Conservation (phyloP, 1,140 invertebrate genomes). For the Agrilus planipennis region DNA sequence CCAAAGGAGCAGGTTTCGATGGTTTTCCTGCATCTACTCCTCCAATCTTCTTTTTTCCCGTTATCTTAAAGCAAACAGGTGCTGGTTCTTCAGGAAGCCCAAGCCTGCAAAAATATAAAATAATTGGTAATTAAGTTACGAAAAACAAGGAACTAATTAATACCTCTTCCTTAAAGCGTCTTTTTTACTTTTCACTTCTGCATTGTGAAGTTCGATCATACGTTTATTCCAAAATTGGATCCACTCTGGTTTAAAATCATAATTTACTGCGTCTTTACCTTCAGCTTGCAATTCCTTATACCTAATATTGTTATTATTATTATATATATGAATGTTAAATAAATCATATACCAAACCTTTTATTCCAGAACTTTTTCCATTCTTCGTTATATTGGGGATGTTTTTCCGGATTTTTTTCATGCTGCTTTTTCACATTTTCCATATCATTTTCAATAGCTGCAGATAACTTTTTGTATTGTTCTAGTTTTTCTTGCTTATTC, state of each 20-base stretch:
- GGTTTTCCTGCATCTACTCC: conserved; percentile 9
- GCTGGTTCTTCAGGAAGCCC: conserved; percentile 27
- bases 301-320: conserved; percentile 20
- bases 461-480: conserved; percentile 31
- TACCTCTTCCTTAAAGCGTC: conserved; percentile 38
- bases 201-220: conserved; percentile 62
- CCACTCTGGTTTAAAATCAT: conserved; percentile 81
- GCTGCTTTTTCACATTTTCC: conserved; percentile 50
- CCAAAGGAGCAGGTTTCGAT: conserved; percentile 18
- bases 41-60: conserved; percentile 13
- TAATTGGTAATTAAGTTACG: not conserved
- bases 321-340: not conserved
- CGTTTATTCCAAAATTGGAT: conserved; percentile 69
- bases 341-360: conserved; percentile 13
- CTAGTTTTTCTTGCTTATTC: conserved; percentile 21
- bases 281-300: conserved; percentile 69
- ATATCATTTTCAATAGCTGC: conserved; percentile 37
- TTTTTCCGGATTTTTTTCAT: conserved; percentile 74
- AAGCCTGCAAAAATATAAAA: conserved; percentile 12
- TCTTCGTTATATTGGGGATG: conserved; percentile 74
- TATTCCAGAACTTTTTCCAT: conserved; percentile 63
- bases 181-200: conserved; percentile 46
- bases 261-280: conserved; percentile 60
- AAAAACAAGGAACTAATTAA: no score
- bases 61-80: conserved; percentile 30